phyloP scores from a whole-genome alignment of 1,140 invertebrate genomes.

The Plodia interpunctella region DNA sequence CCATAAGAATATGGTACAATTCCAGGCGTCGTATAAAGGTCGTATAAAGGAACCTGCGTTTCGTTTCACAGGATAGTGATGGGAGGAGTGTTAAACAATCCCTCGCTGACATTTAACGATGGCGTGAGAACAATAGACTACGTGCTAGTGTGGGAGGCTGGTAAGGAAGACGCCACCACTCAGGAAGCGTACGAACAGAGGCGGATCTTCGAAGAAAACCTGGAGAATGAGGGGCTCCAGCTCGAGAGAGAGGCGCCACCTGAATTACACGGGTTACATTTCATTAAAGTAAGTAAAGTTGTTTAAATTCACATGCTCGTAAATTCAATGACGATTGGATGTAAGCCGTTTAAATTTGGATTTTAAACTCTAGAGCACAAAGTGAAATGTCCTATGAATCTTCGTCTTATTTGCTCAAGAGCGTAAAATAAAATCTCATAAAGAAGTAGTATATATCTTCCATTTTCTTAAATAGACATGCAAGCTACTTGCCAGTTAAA shows the following conservation, averaged over 20 bases:
- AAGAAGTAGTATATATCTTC: too few species aligned
- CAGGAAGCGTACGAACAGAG: slow-evolving; percentile 69
- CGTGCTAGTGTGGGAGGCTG: slow-evolving; percentile 84
- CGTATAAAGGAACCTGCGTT: too few species aligned
- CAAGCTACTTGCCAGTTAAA: too few species aligned
- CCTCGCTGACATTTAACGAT: slow-evolving; percentile 82
- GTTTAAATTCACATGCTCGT: background rate
- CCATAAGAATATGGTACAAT: too few species aligned
- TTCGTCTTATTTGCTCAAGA: too few species aligned
- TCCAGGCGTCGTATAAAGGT: too few species aligned
- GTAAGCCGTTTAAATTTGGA: too few species aligned
- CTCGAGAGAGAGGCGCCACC: slow-evolving; percentile 81
- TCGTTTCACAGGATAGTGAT: slow-evolving; percentile 55
- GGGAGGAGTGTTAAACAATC: slow-evolving; percentile 61
- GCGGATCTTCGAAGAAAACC: slow-evolving; percentile 81
- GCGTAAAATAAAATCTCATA: too few species aligned
- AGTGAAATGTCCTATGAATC: too few species aligned
- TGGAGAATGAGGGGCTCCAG: slow-evolving; percentile 82
- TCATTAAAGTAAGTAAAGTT: slow-evolving; percentile 81
- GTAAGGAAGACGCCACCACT: slow-evolving; percentile 64
- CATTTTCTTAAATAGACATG: too few species aligned
- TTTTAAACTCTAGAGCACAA: too few species aligned
- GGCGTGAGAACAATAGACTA: slow-evolving; percentile 85
- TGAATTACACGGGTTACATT: slow-evolving; percentile 79
- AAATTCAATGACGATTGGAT: too few species aligned